Evolutionary conservation across 2,797 vertebrate species (phyloP), one percentile per base, ranked within the genome.

Genomic region (Catamblyrhynchus diadema): DNA sequence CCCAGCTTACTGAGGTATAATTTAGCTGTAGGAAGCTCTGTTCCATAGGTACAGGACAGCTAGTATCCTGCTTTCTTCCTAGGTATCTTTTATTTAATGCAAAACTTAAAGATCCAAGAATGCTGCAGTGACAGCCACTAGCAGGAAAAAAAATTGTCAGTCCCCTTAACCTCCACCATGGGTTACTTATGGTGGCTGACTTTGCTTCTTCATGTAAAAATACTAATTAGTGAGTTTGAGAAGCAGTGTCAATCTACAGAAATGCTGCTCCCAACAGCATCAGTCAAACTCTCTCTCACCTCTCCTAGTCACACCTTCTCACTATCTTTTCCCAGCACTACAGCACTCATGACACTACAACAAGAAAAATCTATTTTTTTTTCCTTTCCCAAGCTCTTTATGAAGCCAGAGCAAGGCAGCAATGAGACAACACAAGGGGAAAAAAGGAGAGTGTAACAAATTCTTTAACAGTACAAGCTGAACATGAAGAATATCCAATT

Each of bases 271-370:
- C 20, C 5, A 1, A 4, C 5, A 41, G 12, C 1, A 24, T 54
- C 67, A 16, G 4, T 56, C 51, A 33, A 24, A 24, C 21, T 48
- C 3, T 51, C 13, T 71, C 51, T 54, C 53, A 66, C 39, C 3
- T 70, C 53, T 62, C 28, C 48, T 12, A 8, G 21, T 71, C 41
- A 41, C 0, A 2, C 10, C 27, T 79, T 81, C n/a, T 81, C 41
- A 45, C 14, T 2, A 8, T 30, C 23, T 66, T 92, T 45, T 37
- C 23, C 21, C 54, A 53, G 19, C 28, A 22, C 20, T 50, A 8
- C 8, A 18, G 4, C 0, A 0, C 15, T 78, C 32, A n/a, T 41
- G 56, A 51, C 24, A n/a, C 13, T 35, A 5, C 21, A 90, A 21
- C 18, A 32, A 59, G 24, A 47, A 51, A 72, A 82, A 48, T 8